Conservation (phyloP, 2,888 invertebrate species). For the Liopterus haemorrhoidalis region DNA sequence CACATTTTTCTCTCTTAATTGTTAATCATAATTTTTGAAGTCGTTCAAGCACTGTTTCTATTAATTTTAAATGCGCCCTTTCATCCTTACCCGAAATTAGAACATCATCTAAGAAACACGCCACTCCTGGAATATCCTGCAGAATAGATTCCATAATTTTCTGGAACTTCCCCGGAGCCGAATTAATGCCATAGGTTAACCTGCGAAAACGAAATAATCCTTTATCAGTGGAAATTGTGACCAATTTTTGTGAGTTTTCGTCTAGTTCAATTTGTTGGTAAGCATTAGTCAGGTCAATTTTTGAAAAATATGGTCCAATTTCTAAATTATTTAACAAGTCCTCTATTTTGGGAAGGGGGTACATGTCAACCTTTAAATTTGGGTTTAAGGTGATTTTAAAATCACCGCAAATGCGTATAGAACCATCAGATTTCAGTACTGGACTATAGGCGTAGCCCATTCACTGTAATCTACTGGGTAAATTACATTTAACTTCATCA, state of each 20-base stretch:
- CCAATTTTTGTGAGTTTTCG: slow-evolving; percentile 16
- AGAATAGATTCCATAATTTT: slow-evolving; percentile 34
- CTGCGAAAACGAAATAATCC: no score
- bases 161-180: slow-evolving; percentile 36
- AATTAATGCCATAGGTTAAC: slow-evolving; percentile 19
- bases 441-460: slow-evolving; percentile 19
- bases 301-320: slow-evolving; percentile 14
- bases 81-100: slow-evolving; percentile 26
- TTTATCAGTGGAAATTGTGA: slow-evolving; percentile 24
- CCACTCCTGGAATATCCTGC: slow-evolving; percentile 24
- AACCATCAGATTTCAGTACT: slow-evolving; percentile 13
- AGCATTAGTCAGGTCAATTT: slow-evolving; percentile 24
- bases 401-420: background rate
- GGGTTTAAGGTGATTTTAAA: no score
- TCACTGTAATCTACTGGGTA: no score
- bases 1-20: slow-evolving; percentile 29
- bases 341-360: slow-evolving; percentile 14
- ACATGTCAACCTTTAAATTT: no score
- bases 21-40: slow-evolving; percentile 23
- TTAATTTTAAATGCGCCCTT: slow-evolving; percentile 22
- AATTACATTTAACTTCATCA: no score
- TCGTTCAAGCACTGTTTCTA: slow-evolving; percentile 14
- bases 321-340: slow-evolving; percentile 17
- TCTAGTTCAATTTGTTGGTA: slow-evolving; percentile 23
- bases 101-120: slow-evolving; percentile 30